These are phyloP conservation scores for Colius striatus DNA, from an alignment of 2,113 vertebrate species.

Conservation along the genomic window DNA sequence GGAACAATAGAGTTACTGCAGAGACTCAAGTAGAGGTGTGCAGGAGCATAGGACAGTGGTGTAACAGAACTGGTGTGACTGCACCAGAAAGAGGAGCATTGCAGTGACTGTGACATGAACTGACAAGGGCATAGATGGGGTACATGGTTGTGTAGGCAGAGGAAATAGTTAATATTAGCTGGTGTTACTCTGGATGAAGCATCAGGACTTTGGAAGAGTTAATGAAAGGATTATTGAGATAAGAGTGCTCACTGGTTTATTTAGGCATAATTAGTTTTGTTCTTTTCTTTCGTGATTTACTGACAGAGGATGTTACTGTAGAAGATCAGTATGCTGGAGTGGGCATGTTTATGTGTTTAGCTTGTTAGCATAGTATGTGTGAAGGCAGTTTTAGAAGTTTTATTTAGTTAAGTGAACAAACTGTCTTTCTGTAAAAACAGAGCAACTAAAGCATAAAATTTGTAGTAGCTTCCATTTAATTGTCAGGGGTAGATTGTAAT, in stretches of 20 bases:
- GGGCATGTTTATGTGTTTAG: not conserved
- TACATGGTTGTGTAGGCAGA: not conserved
- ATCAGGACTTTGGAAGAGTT: not conserved
- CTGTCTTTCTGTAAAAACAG: not conserved
- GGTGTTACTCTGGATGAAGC: not conserved
- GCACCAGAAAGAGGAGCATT: accelerated
- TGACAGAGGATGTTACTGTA: not conserved
- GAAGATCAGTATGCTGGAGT: not conserved
- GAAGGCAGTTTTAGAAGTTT: not conserved
- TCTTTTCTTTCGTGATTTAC: not conserved
- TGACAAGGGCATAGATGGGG: not conserved
- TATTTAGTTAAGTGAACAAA: not conserved
- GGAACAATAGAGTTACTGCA: accelerated
- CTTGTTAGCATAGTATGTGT: not conserved
- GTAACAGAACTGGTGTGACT: not conserved
- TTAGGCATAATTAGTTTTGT: not conserved
- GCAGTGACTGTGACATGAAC: not conserved
- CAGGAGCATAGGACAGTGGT: not conserved
- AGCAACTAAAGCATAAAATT: not conserved
- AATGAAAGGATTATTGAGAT: not conserved
- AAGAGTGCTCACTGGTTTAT: not conserved
- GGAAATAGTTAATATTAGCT: not conserved
- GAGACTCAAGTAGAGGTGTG: not conserved
- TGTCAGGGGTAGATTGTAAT: not conserved
- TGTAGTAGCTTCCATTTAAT: not conserved